A percentile compares a stretch with the other conserved stretches of the same genome.
Conservation (phyloP, 2,888 invertebrate species). For the Uropetala carovei region DNA sequence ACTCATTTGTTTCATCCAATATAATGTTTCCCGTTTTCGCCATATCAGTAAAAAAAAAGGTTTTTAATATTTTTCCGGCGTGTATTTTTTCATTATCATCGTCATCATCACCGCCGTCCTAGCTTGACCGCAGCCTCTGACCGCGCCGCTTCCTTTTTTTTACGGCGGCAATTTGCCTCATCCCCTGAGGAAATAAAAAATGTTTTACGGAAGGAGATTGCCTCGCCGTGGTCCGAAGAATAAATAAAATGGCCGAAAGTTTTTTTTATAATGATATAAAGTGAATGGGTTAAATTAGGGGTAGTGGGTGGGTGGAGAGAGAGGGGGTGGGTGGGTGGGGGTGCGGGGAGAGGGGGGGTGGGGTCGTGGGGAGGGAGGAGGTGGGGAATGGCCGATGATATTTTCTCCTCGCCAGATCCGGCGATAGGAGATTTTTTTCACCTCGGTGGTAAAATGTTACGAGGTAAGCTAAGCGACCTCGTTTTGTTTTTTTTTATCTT, state of each 20-base stretch:
- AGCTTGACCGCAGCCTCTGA: not conserved
- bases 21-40: not conserved
- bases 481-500: not conserved
- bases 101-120: not conserved
- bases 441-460: constrained; percentile 37
- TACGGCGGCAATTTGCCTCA: not conserved
- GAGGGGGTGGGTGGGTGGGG: not conserved
- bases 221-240: not conserved
- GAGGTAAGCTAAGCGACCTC: not conserved
- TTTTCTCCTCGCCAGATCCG: not conserved
- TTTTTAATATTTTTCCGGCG: not conserved
- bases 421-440: constrained; percentile 8
- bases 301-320: not conserved
- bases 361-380: not conserved
- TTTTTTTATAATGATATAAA: constrained; percentile 28
- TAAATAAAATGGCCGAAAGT: constrained; percentile 12
- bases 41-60: not conserved
- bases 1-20: constrained; percentile 24
- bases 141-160: too few species aligned
- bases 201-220: not conserved
- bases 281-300: constrained; percentile 25
- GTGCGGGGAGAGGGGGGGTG: not conserved
- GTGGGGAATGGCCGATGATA: constrained; percentile 9
- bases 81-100: constrained; percentile 4
- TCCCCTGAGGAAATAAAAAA: not conserved